A percentile compares a stretch with the other conserved stretches of the same genome.
These are phyloP conservation scores for Drosophila setosimentum DNA, from an alignment of 2,888 invertebrate species.

Conservation along the genomic window DNA sequence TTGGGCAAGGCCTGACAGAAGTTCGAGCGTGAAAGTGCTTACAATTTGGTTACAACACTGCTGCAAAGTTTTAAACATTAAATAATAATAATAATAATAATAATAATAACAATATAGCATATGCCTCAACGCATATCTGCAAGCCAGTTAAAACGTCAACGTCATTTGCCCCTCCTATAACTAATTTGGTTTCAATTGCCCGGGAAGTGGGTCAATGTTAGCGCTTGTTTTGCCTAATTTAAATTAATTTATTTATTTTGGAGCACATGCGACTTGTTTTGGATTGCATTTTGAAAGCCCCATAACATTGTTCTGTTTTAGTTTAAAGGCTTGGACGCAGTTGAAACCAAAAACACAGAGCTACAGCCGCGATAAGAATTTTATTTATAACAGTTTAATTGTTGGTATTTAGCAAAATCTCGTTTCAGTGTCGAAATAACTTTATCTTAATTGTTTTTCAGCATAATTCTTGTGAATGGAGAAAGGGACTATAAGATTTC, in stretches of 20 bases:
- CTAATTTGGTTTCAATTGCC: slow-evolving; percentile 62
- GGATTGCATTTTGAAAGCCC: slow-evolving; percentile 7
- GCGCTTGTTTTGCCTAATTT: slow-evolving; percentile 35
- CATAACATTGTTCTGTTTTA: slow-evolving; percentile 3
- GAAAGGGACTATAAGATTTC: neutral
- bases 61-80: slow-evolving; percentile 29
- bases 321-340: slow-evolving; percentile 26
- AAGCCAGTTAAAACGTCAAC: slow-evolving; percentile 17
- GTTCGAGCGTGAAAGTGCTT: slow-evolving; percentile 66
- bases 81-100: slow-evolving; percentile 20
- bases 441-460: neutral
- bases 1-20: slow-evolving; percentile 68
- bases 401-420: slow-evolving; percentile 17
- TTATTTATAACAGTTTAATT: slow-evolving; percentile 39
- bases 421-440: slow-evolving; percentile 31
- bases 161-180: slow-evolving; percentile 42
- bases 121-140: slow-evolving; percentile 1
- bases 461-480: slow-evolving; percentile 23
- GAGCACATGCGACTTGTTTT: neutral
- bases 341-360: neutral
- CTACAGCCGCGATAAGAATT: slow-evolving; percentile 34
- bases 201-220: slow-evolving; percentile 67
- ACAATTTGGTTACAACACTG: slow-evolving; percentile 42
- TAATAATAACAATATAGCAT: neutral
- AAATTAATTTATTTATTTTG: slow-evolving; percentile 39